Percentiles rank a stretch among this genome's conserved stretches.
These are phyloP conservation scores for Slavum lentiscoides DNA, from an alignment of 2,888 invertebrate species.

Conservation along the genomic window DNA sequence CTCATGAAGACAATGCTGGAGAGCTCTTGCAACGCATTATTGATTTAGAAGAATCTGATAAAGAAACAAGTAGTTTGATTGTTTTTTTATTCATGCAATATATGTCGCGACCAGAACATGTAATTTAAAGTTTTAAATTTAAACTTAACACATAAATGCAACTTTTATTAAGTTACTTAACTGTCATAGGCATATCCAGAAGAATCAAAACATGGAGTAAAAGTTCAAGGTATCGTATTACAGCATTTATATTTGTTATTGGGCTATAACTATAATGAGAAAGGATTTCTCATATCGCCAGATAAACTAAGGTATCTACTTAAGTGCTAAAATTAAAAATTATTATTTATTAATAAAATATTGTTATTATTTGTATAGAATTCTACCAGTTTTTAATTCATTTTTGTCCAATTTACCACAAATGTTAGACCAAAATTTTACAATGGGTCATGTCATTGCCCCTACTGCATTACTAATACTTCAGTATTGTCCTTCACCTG, in stretches of 20 bases:
- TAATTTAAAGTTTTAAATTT: slow-evolving; percentile 57
- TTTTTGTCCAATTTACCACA: slow-evolving; percentile 92
- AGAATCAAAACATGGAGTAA: slow-evolving; percentile 80
- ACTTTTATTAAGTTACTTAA: slow-evolving; percentile 26
- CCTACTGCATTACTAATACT: slow-evolving; percentile 80
- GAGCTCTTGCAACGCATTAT: slow-evolving; percentile 83
- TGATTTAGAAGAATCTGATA: slow-evolving; percentile 91
- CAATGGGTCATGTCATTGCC: slow-evolving; percentile 86
- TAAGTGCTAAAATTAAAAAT: slow-evolving; percentile 26
- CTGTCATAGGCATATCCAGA: slow-evolving; percentile 73
- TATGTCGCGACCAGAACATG: slow-evolving; percentile 77
- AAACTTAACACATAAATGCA: neutral
- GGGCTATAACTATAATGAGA: slow-evolving; percentile 90
- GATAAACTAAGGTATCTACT: slow-evolving; percentile 72
- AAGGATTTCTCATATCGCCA: slow-evolving; percentile 88
- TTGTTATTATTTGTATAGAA: slow-evolving; percentile 63
- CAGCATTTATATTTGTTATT: slow-evolving; percentile 88
- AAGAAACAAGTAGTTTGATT: slow-evolving; percentile 91
- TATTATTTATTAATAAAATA: slow-evolving; percentile 1
- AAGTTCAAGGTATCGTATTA: slow-evolving; percentile 83
- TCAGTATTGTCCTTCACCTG: slow-evolving; percentile 78
- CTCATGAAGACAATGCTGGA: slow-evolving; percentile 77
- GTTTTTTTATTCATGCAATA: slow-evolving; percentile 97
- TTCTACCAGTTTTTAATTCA: slow-evolving; percentile 93
- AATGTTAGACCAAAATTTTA: slow-evolving; percentile 92